Evolutionary conservation across 2,888 invertebrate genomes (phyloP).

Genomic region (Tipula vernalis): DNA sequence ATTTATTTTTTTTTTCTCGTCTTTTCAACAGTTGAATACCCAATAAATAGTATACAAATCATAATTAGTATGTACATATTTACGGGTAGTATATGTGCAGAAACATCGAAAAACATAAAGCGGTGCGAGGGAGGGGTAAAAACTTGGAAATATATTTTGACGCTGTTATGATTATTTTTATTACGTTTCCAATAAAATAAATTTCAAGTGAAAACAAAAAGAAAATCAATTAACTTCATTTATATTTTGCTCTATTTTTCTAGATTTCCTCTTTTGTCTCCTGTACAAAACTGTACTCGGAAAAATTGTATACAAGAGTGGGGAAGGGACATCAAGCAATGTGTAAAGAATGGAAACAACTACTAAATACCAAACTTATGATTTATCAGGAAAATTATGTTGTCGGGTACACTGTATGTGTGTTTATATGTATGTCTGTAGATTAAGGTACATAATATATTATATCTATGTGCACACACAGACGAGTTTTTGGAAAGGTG

Average conservation of each 20-base stretch:
- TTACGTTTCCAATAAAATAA: background rate
- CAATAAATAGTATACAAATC: background rate
- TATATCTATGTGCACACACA: too few relatives aligned
- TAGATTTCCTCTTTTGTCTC: background rate
- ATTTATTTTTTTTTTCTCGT: background rate
- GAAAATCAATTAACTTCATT: background rate
- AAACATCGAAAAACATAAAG: too few relatives aligned
- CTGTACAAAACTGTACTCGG: background rate
- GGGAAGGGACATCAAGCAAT: background rate
- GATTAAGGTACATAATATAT: background rate
- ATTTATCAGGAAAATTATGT: background rate
- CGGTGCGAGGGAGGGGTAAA: background rate
- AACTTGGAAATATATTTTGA: background rate
- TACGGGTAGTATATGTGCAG: background rate
- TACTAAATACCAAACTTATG: background rate
- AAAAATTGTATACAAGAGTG: background rate
- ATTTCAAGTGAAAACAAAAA: background rate
- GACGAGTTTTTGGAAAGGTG: background rate
- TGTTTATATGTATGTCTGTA: background rate
- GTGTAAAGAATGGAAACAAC: background rate
- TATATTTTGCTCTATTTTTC: background rate
- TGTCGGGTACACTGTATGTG: background rate
- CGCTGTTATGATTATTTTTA: background rate
- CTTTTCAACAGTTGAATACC: background rate
- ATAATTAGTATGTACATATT: background rate